Evolutionary conservation across 1,140 invertebrate genomes (phyloP), one percentile per base, ranked within the genome.

Genomic region (Nebria ingens): DNA sequence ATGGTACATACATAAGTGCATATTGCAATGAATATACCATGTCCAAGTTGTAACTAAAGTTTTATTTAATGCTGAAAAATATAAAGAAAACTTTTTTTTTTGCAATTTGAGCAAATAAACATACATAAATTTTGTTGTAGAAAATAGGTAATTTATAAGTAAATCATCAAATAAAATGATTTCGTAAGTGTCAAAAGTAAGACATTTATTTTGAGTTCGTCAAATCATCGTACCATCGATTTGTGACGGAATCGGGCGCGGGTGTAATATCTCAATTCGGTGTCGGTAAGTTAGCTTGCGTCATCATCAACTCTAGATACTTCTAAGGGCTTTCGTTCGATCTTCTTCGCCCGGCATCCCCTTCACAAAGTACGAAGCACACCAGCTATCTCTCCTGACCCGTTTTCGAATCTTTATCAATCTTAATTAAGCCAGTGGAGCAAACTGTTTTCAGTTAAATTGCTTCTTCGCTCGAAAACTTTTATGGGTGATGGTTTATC

Each of bases 371-470:
- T 45, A 12, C 40, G 15, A 17, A 9, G 25, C n/a, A 34, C 40
- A 13, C 25, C 25, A 29, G 40, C 17, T 45, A 45, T 45, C 40
- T 45, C 40, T n/a, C n/a, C n/a, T 45, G 40, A 45, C 40, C 40
- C 40, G 40, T 45, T 45, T 45, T 45, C 40, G 40, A 45, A 45
- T 45, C 59, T 62, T 66, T 66, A 68, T 68, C 65, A 68, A 68
- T 68, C 66, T 67, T 66, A 66, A 68, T 68, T 65, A 65, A 62
- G 58, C 60, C 64, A 64, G 57, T 65, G 64, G 56, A 63, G 66
- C 64, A 63, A 25, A 59, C 52, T 66, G 40, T 65, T 56, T 62
- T 59, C 52, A 61, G 63, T 65, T 67, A 65, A 68, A 68, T 68
- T 65, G 60, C 64, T 17, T n/a, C n/a, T n/a, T 62, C 52, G 53